Conservation (phyloP, 2,888 invertebrate genomes). For the Leptopilina syphax region DNA sequence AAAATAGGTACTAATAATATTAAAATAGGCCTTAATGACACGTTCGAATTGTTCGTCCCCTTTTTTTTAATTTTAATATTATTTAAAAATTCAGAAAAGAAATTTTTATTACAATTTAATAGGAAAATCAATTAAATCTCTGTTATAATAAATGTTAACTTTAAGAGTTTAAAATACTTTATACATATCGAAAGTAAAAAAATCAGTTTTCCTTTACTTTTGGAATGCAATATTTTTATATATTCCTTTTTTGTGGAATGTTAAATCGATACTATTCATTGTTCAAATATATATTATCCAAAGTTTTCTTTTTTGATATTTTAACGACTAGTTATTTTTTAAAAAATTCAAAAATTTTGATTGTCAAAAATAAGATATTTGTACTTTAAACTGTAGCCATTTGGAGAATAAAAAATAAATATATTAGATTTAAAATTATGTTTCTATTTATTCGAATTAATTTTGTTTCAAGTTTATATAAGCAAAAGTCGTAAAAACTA, state of each 20-base stretch:
- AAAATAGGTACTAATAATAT: slow-evolving; percentile 15
- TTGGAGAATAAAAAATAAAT: slow-evolving; percentile 15
- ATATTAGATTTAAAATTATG: slow-evolving; percentile 1
- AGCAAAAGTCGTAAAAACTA: too few species aligned
- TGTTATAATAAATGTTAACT: background rate
- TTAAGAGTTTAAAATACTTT: slow-evolving; percentile 8
- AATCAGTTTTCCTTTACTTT: slow-evolving; percentile 12
- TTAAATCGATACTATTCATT: background rate
- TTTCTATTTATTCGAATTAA: too few species aligned
- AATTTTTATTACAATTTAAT: background rate
- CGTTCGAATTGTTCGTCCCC: background rate
- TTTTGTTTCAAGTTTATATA: too few species aligned
- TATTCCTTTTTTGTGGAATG: slow-evolving; percentile 7
- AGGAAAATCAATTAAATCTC: background rate
- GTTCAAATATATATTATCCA: background rate
- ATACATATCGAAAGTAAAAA: slow-evolving; percentile 5
- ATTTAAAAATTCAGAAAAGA: background rate
- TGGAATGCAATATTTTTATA: slow-evolving; percentile 8
- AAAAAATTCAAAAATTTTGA: background rate
- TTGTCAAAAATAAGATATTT: slow-evolving; percentile 5
- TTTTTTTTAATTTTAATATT: background rate
- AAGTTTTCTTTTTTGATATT: slow-evolving; percentile 14
- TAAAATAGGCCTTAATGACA: slow-evolving; percentile 8
- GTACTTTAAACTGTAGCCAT: slow-evolving; percentile 19
- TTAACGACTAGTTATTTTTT: background rate